Evolutionary conservation across 2,888 invertebrate species (phyloP).

Genomic region (Drosophila affinis): DNA sequence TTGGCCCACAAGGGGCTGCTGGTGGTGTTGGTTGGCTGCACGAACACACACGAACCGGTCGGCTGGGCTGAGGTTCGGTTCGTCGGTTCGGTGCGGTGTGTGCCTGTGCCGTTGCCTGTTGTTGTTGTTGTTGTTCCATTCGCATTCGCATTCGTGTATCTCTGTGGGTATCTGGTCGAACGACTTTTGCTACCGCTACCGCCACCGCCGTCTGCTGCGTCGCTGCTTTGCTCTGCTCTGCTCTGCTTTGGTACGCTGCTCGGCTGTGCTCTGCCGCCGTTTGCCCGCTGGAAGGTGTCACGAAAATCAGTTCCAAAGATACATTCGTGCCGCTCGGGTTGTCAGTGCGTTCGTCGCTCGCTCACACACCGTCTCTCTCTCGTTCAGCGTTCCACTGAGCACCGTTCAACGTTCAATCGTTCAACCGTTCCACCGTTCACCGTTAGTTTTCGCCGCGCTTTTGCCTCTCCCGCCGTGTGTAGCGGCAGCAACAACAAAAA

Average conservation of each 20-base stretch:
- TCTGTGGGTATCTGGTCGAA: constrained; percentile 54
- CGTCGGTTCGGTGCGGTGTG: too few relatives aligned
- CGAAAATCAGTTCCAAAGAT: constrained; percentile 83
- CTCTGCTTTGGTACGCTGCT: constrained; percentile 16
- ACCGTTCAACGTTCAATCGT: constrained; percentile 17
- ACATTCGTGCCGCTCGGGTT: constrained; percentile 83
- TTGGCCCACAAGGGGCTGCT: constrained; percentile 1
- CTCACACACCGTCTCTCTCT: constrained; percentile 41
- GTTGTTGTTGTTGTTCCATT: too few relatives aligned
- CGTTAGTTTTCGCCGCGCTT: constrained; percentile 65
- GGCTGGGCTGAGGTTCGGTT: too few relatives aligned
- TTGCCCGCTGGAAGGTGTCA: constrained; percentile 71
- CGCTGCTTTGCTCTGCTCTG: constrained; percentile 53
- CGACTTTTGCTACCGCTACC: constrained; percentile 66
- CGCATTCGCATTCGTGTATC: too few relatives aligned
- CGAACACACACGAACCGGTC: not conserved
- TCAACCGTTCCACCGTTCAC: constrained; percentile 42
- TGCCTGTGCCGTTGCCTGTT: too few relatives aligned
- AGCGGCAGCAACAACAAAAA: constrained; percentile 48
- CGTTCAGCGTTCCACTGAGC: constrained; percentile 38
- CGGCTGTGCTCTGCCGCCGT: constrained; percentile 41
- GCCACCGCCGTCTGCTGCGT: constrained; percentile 34
- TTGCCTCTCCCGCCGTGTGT: constrained; percentile 40
- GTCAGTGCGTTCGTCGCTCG: constrained; percentile 75
- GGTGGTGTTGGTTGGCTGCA: not conserved